Percentiles rank a stretch among this genome's conserved stretches.
Evolutionary conservation across 1,140 invertebrate species (phyloP).

Genomic region (Caerostris darwini): DNA sequence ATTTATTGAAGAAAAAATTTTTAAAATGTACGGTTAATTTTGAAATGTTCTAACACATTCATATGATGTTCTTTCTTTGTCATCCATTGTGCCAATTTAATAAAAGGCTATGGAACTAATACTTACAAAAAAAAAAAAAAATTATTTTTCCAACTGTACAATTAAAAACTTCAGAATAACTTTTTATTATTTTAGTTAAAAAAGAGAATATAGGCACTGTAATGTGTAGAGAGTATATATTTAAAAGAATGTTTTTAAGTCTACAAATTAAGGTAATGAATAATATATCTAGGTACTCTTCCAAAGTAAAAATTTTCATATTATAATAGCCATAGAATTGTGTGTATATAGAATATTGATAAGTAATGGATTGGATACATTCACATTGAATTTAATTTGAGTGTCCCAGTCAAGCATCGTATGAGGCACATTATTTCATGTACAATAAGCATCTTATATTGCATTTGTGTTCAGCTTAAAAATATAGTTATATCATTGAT

Average conservation of each 20-base stretch:
- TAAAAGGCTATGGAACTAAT: conserved; percentile 35
- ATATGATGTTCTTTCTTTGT: conserved; percentile 6
- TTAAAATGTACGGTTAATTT: not conserved
- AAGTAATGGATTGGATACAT: not conserved
- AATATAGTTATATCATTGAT: too few species aligned
- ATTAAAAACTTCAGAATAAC: conserved; percentile 8
- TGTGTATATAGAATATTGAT: conserved; percentile 14
- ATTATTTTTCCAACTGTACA: conserved; percentile 50
- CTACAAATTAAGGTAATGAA: conserved; percentile 31
- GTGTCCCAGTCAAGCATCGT: not conserved
- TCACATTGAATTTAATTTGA: not conserved
- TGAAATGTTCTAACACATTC: conserved; percentile 25
- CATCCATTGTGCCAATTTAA: conserved; percentile 54
- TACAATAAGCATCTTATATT: too few species aligned
- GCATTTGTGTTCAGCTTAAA: too few species aligned
- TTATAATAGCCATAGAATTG: conserved; percentile 27
- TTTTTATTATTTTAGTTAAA: conserved; percentile 51
- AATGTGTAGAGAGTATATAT: conserved; percentile 10
- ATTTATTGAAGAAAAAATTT: too few species aligned
- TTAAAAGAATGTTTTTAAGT: conserved; percentile 15
- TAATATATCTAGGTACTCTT: conserved; percentile 27
- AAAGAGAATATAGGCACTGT: conserved; percentile 9
- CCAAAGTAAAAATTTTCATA: conserved; percentile 10
- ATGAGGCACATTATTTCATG: not conserved
- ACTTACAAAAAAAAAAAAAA: too few species aligned